phyloP scores from a whole-genome alignment of 2,797 vertebrate genomes.

The Lacerta agilis region DNA sequence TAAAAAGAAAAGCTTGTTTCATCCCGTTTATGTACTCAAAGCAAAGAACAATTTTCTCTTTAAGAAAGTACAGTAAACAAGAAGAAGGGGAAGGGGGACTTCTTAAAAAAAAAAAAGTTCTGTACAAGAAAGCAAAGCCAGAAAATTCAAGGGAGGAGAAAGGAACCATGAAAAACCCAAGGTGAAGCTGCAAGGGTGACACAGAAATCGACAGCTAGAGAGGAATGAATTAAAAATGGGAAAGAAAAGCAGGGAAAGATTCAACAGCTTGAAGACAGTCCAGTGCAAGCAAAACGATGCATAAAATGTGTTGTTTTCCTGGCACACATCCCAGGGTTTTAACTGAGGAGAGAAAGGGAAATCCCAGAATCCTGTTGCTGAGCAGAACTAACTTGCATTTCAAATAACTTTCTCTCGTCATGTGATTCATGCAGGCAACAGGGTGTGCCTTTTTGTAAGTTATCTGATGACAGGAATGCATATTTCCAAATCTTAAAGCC shows the following conservation, averaged over 20 bases:
- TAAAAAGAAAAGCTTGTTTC: constrained; percentile 2
- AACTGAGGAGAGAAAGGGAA: not conserved
- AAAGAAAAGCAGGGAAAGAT: constrained; percentile 22
- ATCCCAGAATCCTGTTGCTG: constrained; percentile 5
- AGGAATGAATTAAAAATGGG: constrained; percentile 8
- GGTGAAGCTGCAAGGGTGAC: not conserved
- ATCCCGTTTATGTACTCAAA: constrained; percentile 11
- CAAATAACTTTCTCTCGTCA: not conserved
- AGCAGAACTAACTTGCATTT: not conserved
- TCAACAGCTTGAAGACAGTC: not conserved
- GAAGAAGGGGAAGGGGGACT: not conserved
- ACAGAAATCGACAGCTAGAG: not conserved
- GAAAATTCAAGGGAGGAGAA: not conserved
- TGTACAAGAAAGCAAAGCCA: not conserved
- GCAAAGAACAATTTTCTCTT: not conserved
- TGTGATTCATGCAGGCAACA: not conserved
- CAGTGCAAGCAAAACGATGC: not conserved
- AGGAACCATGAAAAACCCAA: not conserved
- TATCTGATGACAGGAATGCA: not conserved
- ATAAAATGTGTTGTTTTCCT: constrained; percentile 38
- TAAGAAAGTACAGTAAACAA: too few relatives aligned
- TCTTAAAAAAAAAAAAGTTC: not conserved
- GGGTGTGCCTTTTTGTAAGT: not conserved
- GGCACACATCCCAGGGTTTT: constrained; percentile 32
- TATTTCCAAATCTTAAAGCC: not conserved